These are phyloP conservation scores for Alouatta palliata DNA, from an alignment of 2,113 vertebrate genomes.

Conservation along the genomic window DNA sequence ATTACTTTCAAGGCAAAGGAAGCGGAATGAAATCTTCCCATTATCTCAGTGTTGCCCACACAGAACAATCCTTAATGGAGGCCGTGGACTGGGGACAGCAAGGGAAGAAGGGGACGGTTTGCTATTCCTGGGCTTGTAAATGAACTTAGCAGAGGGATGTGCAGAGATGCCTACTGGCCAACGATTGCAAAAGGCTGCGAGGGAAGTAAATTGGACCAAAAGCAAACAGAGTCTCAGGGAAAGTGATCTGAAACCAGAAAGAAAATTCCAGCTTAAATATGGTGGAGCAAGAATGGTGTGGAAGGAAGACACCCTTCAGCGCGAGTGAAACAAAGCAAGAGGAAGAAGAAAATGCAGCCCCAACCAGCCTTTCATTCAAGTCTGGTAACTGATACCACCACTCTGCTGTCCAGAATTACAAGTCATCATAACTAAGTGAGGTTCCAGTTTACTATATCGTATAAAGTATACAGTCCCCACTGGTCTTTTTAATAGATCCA, in stretches of 20 bases:
- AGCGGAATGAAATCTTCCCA: neutral
- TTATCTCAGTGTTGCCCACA: neutral
- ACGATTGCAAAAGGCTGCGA: rapidly evolving
- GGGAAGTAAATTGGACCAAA: neutral
- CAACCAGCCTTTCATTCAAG: neutral
- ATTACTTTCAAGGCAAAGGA: neutral
- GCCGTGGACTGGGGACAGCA: rapidly evolving
- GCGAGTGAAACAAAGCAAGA: neutral
- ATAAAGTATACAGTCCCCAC: constrained; percentile 32
- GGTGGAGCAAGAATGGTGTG: neutral
- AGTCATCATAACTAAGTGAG: neutral
- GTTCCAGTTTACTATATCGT: constrained; percentile 18
- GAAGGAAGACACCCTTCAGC: neutral
- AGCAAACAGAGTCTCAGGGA: neutral
- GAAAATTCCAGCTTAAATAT: neutral
- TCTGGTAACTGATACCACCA: neutral
- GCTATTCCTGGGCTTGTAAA: neutral
- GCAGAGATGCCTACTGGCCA: neutral
- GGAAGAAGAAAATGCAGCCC: neutral
- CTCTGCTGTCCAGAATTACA: constrained; percentile 12
- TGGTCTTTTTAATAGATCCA: constrained; percentile 47
- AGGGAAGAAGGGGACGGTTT: neutral
- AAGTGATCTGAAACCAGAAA: neutral
- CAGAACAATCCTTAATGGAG: neutral
- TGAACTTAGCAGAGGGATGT: neutral